A percentile compares a stretch with the other conserved stretches of the same genome.
These are phyloP conservation scores for Pardosa pseudoannulata DNA, from an alignment of 2,888 invertebrate genomes.

Conservation along the genomic window DNA sequence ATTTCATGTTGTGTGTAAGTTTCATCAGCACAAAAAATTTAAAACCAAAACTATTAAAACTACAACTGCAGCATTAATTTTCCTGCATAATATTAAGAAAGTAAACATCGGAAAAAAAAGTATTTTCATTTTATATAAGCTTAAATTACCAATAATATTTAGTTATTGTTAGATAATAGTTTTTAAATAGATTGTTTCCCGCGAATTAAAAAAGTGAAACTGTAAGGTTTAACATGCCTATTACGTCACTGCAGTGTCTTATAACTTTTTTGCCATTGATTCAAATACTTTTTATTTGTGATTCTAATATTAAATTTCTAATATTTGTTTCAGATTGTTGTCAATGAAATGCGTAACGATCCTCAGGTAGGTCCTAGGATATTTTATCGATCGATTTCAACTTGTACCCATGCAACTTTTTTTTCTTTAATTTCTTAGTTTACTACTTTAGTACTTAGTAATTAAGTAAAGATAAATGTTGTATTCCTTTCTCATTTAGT, in stretches of 20 bases:
- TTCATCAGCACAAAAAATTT: not conserved
- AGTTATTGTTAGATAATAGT: too few species aligned
- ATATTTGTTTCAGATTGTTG: constrained; percentile 66
- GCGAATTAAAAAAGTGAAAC: too few species aligned
- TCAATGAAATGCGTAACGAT: constrained; percentile 71
- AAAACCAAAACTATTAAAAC: constrained; percentile 2
- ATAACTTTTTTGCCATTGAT: not conserved
- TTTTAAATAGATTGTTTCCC: too few species aligned
- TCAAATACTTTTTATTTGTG: too few species aligned
- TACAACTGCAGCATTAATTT: too few species aligned
- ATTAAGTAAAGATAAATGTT: too few species aligned
- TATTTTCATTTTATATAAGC: too few species aligned
- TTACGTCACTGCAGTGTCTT: not conserved
- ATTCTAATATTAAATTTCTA: constrained; percentile 20
- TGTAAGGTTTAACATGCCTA: too few species aligned
- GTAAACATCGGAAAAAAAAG: too few species aligned
- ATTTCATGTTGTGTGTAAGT: not conserved
- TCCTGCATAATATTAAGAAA: too few species aligned
- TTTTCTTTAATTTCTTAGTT: not conserved
- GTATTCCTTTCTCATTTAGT: not conserved
- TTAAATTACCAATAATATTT: too few species aligned
- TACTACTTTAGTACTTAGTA: constrained; percentile 4
- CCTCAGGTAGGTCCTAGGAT: constrained; percentile 71
- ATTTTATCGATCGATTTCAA: constrained; percentile 66
- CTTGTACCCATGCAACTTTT: constrained; percentile 24